Percentiles rank a stretch among this genome's conserved stretches.
Evolutionary conservation across 2,888 invertebrate species (phyloP).

Genomic region (Uloborus plumipes): DNA sequence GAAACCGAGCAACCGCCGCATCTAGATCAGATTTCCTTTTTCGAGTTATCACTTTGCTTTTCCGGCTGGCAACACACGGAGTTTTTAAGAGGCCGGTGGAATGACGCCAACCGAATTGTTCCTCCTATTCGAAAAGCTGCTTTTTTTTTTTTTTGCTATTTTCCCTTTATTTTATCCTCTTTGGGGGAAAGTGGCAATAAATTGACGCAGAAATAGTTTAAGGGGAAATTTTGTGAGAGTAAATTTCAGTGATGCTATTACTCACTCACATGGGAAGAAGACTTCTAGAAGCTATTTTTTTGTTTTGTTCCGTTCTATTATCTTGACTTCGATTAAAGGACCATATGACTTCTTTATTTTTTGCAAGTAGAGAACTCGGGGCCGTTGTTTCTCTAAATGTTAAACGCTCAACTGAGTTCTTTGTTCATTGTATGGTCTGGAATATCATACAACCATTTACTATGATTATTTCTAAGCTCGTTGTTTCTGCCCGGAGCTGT

Average conservation of each 20-base stretch:
- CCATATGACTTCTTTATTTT: too few species aligned
- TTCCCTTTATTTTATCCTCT: conserved; percentile 12
- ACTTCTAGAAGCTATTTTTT: not conserved
- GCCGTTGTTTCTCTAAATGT: too few species aligned
- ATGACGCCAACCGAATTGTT: conserved; percentile 27
- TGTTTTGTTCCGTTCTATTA: not conserved
- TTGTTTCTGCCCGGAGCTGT: too few species aligned
- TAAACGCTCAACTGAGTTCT: too few species aligned
- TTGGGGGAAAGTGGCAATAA: conserved; percentile 37
- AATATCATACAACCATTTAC: too few species aligned
- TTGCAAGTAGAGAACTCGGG: too few species aligned
- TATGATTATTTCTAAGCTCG: too few species aligned
- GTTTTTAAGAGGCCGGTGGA: conserved; percentile 34
- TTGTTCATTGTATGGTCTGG: too few species aligned
- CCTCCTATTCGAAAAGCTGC: not conserved
- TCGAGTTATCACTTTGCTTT: conserved; percentile 51
- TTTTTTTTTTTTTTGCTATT: conserved; percentile 1
- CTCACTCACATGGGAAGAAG: conserved; percentile 11
- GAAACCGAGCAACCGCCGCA: not conserved
- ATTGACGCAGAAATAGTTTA: conserved; percentile 35
- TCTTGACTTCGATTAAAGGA: too few species aligned
- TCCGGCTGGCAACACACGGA: conserved; percentile 40
- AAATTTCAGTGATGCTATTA: conserved; percentile 33
- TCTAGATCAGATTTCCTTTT: conserved; percentile 14
- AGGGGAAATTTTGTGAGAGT: conserved; percentile 34